A percentile compares a stretch with the other conserved stretches of the same genome.
phyloP scores from a whole-genome alignment of 1,140 invertebrate genomes.

The Ptiloglossa arizonensis region DNA sequence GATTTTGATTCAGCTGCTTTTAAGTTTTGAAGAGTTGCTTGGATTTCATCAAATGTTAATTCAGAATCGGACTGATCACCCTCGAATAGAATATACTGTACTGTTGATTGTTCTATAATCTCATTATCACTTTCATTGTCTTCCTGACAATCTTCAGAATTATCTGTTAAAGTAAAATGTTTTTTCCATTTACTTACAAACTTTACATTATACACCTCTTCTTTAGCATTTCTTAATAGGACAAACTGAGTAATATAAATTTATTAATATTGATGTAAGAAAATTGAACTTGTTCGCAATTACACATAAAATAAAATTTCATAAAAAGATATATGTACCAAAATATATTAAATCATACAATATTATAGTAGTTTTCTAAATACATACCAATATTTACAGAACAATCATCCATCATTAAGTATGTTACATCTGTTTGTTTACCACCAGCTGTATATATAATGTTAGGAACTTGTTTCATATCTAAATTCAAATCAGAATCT shows the following conservation, averaged over 20 bases:
- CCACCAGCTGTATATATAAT: constrained; percentile 33
- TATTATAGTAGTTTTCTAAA: background rate
- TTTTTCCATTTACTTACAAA: background rate
- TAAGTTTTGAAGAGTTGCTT: constrained; percentile 67
- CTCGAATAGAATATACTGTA: constrained; percentile 76
- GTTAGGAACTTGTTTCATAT: constrained; percentile 33
- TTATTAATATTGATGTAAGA: too few species aligned
- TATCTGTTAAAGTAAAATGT: constrained; percentile 24
- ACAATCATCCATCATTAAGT: constrained; percentile 60
- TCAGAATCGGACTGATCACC: constrained; percentile 76
- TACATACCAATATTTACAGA: constrained; percentile 57
- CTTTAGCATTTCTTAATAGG: too few species aligned
- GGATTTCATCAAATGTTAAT: constrained; percentile 78
- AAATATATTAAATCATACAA: background rate
- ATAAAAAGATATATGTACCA: background rate
- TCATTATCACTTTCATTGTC: constrained; percentile 66
- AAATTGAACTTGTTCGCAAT: too few species aligned
- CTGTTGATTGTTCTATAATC: constrained; percentile 75
- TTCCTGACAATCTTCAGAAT: constrained; percentile 40
- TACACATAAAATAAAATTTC: background rate
- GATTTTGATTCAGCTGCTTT: constrained; percentile 34
- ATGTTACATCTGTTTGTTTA: constrained; percentile 56
- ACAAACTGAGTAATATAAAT: too few species aligned
- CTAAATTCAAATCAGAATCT: constrained; percentile 9
- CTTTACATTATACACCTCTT: too few species aligned